These are phyloP conservation scores for Hetaerina titia DNA, from an alignment of 2,888 invertebrate genomes.

Conservation along the genomic window DNA sequence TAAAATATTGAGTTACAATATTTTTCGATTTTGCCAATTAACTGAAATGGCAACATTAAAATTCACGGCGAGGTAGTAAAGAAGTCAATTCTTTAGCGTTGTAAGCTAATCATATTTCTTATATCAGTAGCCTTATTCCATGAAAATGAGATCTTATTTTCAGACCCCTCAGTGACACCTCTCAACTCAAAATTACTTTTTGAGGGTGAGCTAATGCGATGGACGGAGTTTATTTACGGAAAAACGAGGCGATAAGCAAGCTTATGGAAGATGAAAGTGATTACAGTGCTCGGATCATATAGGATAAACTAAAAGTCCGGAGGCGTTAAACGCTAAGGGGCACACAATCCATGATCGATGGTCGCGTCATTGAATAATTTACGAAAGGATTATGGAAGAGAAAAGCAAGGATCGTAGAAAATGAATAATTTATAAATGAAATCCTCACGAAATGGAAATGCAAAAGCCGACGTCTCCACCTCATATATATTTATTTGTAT, in stretches of 20 bases:
- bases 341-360: background rate
- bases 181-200: no score
- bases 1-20: no score
- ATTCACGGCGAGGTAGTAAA: no score
- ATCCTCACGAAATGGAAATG: conserved; percentile 8
- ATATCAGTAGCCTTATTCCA: no score
- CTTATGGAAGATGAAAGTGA: background rate
- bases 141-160: no score
- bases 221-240: background rate
- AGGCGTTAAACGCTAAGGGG: background rate
- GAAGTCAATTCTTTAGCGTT: no score
- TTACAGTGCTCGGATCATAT: background rate
- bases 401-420: background rate
- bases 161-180: no score
- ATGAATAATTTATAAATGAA: background rate
- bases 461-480: background rate
- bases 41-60: no score
- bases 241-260: background rate
- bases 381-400: background rate
- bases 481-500: background rate
- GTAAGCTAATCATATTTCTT: no score
- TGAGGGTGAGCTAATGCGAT: no score
- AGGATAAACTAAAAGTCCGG: background rate
- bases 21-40: no score
- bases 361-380: background rate